Base-by-base conservation (phyloP, 2,797 vertebrate species). In the Megaceryle alcyon region DNA sequence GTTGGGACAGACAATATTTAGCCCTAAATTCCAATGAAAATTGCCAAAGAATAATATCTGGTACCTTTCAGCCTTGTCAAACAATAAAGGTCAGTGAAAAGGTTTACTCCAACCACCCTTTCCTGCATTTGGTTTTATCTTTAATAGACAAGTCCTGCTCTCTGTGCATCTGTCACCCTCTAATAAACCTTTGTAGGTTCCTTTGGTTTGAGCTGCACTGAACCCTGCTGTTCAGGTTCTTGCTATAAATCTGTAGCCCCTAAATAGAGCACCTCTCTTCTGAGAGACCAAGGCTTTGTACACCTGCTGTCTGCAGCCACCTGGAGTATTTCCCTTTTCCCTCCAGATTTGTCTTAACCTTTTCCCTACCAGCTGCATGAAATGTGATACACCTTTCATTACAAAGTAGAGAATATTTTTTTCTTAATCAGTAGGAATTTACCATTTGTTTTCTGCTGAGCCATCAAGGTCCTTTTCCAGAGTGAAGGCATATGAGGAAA, bases 241-340 rank as follows among this genome's bases (percentile, higher is more conserved):
- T 23, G 53, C 82, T 75, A 29, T 25, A 86, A 71, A 82, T 91
- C 92, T 81, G 53, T 71, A 95, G 79, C 57, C 81, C 93, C 89
- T 92, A 95, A 96, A 94, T 88, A 97, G 93, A 89, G 64, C 93
- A 97, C 92, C 93, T 97, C 91, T 88, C 94, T 95, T 87, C 94
- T 90, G 82, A 86, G 72, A 83, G 54, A 68, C 11, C 11, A 17
- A 66, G 69, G 69, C 88, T 93, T 94, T 92, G 69, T 83, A 44
- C 54, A 86, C 86, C 86, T 80, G 88, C 94, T 73, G 69, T 29
- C 86, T 87, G 63, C 51, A 77, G 71, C 60, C 88, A 92, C 90
- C 49, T 94, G 83, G 86, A 90, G 29, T 54, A 88, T 89, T 94
- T 92, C 48, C 86, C 66, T 91, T 95, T 96, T 89, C 87, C 81